Base-by-base conservation (phyloP, 2,113 vertebrate species). In the Felis chaus region DNA sequence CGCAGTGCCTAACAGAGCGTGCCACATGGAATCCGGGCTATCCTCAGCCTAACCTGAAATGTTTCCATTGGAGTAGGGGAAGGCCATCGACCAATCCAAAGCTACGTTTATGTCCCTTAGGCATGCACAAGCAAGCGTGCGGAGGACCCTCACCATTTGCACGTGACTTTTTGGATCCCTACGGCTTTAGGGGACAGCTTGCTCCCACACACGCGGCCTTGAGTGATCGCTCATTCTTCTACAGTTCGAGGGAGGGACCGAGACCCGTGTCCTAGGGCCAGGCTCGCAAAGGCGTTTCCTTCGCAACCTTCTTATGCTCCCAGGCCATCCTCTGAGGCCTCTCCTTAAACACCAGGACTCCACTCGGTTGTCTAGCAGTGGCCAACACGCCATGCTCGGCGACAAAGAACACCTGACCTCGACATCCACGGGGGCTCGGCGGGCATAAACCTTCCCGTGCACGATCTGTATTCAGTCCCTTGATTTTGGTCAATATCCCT, bases 401-500 rank as follows among this genome's bases (percentile, higher is more conserved):
- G 16, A 68, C 41, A 50, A 0, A 1, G 18, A 94, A 21, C 16
- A 33, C 18, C 19, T 79, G 3, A 4, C 69, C 50, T 33, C 29
- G 53, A 85, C 61, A 33, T 2, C 13, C 2, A 2, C 19, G 5
- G 0, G 33, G 27, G 0, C 61, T 33, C 4, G 2, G 55, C 0
- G 8, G 61, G 18, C 29, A 91, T 71, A 66, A 83, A 91, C 80
- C 93, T 91, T 65, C 45, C n/a, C 2, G 0, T 3, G 25, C 11
- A 8, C 14, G 11, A 25, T 85, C 92, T 92, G 27, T 76, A 55
- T 55, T 53, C 55, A n/a, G 48, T 66, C 55, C 63, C 39, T 89
- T 89, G 68, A 65, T 41, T 81, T 96, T 57, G 88, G 55, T 86
- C 91, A 95, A 31, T 90, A 71, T 55, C 68, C 12, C 45, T 94